A percentile compares a stretch with the other conserved stretches of the same genome.
Evolutionary conservation across 2,797 vertebrate genomes (phyloP).

Genomic region (Neosilurus hyrtlii): DNA sequence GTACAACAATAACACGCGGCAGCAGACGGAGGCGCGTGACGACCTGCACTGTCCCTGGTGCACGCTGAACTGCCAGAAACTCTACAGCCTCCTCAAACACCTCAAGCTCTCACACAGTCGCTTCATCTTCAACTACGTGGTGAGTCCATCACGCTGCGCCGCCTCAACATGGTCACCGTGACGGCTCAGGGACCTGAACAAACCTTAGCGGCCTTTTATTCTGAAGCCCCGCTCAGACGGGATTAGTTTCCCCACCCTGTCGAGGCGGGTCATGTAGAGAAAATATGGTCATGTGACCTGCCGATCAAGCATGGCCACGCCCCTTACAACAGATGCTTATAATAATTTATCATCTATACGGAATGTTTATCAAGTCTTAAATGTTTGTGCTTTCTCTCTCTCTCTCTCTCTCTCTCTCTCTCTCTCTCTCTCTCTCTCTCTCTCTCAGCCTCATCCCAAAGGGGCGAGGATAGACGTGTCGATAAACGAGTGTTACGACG

Average conservation of each 20-base stretch:
- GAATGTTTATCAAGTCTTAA: not conserved
- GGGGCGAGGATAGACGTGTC: slow-evolving; percentile 98
- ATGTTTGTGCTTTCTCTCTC: not conserved
- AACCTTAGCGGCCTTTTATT: too few relatives aligned
- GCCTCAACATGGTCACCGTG: too few relatives aligned
- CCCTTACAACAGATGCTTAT: not conserved
- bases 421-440: not conserved
- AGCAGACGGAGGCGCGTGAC: slow-evolving; percentile 95
- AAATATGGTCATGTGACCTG: not conserved
- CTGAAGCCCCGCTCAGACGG: not conserved
- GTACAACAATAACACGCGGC: slow-evolving; percentile 97
- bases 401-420: too few relatives aligned
- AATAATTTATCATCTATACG: not conserved
- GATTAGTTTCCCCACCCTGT: not conserved
- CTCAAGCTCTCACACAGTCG: slow-evolving; percentile 97
- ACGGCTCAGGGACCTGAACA: too few relatives aligned
- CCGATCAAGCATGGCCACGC: not conserved
- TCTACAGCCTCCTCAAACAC: slow-evolving; percentile 98
- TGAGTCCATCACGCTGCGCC: slow-evolving; percentile 65
- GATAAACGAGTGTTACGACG: slow-evolving; percentile 98
- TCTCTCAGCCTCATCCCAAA: slow-evolving; percentile 93
- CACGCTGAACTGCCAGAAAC: slow-evolving; percentile 94
- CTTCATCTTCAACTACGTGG: slow-evolving; percentile 99
- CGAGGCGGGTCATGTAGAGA: not conserved
- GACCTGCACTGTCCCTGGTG: slow-evolving; percentile 99